phyloP scores from a whole-genome alignment of 1,140 invertebrate genomes.

The Ctenoplectra terminalis region DNA sequence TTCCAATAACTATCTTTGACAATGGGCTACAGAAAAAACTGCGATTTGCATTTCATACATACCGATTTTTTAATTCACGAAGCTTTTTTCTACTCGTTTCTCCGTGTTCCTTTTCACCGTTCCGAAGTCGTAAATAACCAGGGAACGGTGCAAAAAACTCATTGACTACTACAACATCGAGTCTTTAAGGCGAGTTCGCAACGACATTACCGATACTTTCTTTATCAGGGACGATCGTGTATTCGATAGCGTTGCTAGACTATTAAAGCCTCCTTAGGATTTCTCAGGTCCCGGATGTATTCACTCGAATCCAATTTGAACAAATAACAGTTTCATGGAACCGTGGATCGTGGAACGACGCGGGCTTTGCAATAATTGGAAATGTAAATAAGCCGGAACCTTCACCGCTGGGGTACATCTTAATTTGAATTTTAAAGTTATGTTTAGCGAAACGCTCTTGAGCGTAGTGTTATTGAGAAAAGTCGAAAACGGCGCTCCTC shows the following conservation, averaged over 20 bases:
- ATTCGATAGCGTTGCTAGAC: not conserved
- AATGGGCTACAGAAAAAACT: too few relatives aligned
- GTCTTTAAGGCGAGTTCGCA: not conserved
- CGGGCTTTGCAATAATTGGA: constrained; percentile 17
- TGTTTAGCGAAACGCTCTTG: not conserved
- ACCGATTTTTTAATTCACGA: too few relatives aligned
- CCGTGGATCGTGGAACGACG: not conserved
- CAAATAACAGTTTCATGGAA: constrained; percentile 26
- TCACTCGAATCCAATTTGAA: not conserved
- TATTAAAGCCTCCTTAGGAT: not conserved
- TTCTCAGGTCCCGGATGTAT: not conserved
- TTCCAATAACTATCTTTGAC: too few relatives aligned
- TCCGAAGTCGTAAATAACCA: not conserved
- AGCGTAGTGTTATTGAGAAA: not conserved
- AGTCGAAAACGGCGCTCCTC: not conserved
- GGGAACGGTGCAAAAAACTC: not conserved
- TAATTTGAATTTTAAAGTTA: constrained; percentile 40
- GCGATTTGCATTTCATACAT: too few relatives aligned
- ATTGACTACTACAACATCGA: not conserved
- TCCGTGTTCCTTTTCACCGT: too few relatives aligned
- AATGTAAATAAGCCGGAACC: constrained; percentile 42
- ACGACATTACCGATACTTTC: not conserved
- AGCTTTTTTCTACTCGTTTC: too few relatives aligned
- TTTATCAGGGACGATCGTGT: not conserved
- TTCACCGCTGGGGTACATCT: not conserved